Percentiles rank a stretch among this genome's conserved stretches.
Evolutionary conservation across 2,888 invertebrate genomes (phyloP).

Genomic region (Acanthopleura granulata): DNA sequence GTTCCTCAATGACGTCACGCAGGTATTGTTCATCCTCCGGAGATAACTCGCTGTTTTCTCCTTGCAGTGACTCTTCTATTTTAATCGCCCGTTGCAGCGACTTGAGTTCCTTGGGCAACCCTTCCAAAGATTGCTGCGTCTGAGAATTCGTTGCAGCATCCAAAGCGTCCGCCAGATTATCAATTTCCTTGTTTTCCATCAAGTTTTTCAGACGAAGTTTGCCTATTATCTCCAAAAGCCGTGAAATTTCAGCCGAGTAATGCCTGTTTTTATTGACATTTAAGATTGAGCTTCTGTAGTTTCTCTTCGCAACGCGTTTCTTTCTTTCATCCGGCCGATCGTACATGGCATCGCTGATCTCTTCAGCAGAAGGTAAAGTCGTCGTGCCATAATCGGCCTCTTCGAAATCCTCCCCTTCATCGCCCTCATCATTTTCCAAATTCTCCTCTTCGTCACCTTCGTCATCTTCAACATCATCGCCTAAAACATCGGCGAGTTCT

Average conservation of each 20-base stretch:
- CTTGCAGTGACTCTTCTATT: conserved; percentile 15
- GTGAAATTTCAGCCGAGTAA: not conserved
- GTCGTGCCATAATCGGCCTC: not conserved
- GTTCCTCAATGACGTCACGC: not conserved
- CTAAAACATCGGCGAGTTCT: conserved; percentile 12
- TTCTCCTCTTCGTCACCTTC: conserved; percentile 26
- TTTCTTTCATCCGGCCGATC: not conserved
- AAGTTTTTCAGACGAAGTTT: conserved; percentile 4
- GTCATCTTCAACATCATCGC: conserved; percentile 24
- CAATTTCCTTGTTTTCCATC: conserved; percentile 17
- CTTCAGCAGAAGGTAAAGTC: not conserved
- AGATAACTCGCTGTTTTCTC: not conserved
- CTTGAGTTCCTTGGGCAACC: not conserved
- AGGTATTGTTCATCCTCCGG: conserved; percentile 10
- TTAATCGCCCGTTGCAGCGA: conserved; percentile 17
- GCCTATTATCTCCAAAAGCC: conserved; percentile 4
- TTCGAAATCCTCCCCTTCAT: not conserved
- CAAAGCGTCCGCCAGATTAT: conserved; percentile 16
- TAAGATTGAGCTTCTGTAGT: not conserved
- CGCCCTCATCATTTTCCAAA: not conserved
- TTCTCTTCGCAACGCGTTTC: conserved; percentile 9
- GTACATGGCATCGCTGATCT: not conserved
- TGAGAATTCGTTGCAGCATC: conserved; percentile 9
- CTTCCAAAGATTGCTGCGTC: not conserved
- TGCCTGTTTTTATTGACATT: not conserved